A percentile compares a stretch with the other conserved stretches of the same genome.
These are phyloP conservation scores for Thinocorus orbignyianus DNA, from an alignment of 2,113 vertebrate species.

Conservation along the genomic window DNA sequence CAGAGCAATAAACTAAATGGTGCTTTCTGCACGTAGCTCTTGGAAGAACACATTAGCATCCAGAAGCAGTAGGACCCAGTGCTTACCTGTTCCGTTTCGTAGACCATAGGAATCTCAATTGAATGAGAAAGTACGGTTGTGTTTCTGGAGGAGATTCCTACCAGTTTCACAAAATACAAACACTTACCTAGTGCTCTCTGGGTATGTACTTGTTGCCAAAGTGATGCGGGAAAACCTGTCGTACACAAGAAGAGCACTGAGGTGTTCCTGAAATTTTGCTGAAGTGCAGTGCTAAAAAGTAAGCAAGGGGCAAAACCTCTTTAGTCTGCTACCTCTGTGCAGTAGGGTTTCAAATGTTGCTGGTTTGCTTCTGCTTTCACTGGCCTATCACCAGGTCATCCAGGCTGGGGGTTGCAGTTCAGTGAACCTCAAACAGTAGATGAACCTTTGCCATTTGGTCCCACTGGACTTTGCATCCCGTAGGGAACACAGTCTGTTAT, in stretches of 20 bases:
- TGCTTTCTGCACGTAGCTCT: background rate
- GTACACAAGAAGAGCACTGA: background rate
- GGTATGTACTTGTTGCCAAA: background rate
- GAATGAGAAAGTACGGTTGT: no score
- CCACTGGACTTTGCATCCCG: rapidly evolving
- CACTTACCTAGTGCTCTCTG: background rate
- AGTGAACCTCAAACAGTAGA: background rate
- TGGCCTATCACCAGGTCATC: background rate
- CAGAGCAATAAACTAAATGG: background rate
- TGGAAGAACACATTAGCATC: background rate
- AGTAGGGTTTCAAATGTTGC: rapidly evolving
- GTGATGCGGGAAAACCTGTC: background rate
- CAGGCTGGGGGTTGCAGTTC: background rate
- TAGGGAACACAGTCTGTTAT: background rate
- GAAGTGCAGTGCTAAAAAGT: no score
- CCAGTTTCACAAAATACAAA: background rate
- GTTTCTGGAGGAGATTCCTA: background rate
- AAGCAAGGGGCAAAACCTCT: background rate
- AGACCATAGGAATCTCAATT: background rate
- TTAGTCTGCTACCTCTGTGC: background rate
- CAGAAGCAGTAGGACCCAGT: background rate
- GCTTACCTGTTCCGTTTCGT: background rate
- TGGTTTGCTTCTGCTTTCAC: background rate
- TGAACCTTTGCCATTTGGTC: background rate
- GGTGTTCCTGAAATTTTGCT: background rate